A percentile compares a stretch with the other conserved stretches of the same genome.
Evolutionary conservation across 2,113 vertebrate genomes (phyloP).

Genomic region (Thymallus thymallus): DNA sequence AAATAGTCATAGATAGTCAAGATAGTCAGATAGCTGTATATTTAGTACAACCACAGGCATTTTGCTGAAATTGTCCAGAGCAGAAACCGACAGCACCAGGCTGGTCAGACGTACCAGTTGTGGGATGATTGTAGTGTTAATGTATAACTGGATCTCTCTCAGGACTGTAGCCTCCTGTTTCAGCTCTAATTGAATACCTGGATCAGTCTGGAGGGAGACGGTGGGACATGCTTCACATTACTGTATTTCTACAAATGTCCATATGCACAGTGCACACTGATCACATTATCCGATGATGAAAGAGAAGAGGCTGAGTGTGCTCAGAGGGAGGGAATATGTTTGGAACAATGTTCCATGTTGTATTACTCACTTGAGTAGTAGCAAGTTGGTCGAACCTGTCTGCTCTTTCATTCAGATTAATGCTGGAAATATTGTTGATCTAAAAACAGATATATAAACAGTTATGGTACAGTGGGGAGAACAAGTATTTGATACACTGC

Average conservation of each 20-base stretch:
- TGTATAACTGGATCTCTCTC: conserved; percentile 61
- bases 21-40: too few relatives aligned
- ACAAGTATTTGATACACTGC: too few relatives aligned
- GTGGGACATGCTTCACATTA: too few relatives aligned
- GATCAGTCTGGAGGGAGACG: accelerated
- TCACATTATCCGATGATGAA: not conserved
- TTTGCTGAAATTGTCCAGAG: not conserved
- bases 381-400: conserved; percentile 26
- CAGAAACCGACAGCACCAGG: not conserved
- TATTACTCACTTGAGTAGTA: conserved; percentile 20
- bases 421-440: conserved; percentile 55
- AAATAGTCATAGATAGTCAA: too few relatives aligned
- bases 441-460: conserved; percentile 44
- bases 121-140: conserved; percentile 58
- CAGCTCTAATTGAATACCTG: accelerated
- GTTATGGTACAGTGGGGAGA: too few relatives aligned
- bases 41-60: not conserved
- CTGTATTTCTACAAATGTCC: too few relatives aligned
- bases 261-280: not conserved
- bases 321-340: not conserved
- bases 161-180: conserved; percentile 24
- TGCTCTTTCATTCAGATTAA: conserved; percentile 58
- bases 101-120: conserved; percentile 60
- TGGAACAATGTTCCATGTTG: not conserved
- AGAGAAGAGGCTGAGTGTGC: not conserved